Conservation (phyloP, 2,113 vertebrate species). For the Chaenogobius annularis region DNA sequence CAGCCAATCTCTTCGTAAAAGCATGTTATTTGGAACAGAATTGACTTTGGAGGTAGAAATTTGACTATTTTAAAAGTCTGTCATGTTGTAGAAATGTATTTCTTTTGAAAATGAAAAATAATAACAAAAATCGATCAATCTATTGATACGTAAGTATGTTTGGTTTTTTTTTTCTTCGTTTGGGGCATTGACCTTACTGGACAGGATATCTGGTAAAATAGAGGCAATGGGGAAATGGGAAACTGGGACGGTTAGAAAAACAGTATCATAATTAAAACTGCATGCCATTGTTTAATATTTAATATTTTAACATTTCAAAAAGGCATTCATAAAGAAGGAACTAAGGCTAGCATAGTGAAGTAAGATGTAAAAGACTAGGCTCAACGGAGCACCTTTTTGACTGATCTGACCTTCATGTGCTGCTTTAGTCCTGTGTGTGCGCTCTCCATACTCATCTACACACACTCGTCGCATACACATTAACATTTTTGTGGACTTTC, state of each 20-base stretch:
- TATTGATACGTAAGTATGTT: too few relatives aligned
- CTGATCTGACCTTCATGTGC: slow-evolving; percentile 59
- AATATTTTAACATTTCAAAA: neutral
- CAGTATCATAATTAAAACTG: too few relatives aligned
- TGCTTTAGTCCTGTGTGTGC: slow-evolving; percentile 41
- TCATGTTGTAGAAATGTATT: neutral
- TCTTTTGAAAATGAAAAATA: neutral
- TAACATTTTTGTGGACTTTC: neutral
- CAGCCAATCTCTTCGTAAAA: neutral
- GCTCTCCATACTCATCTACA: slow-evolving; percentile 31
- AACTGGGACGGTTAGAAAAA: neutral
- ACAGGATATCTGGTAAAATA: neutral
- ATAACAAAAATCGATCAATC: too few relatives aligned
- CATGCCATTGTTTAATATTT: neutral
- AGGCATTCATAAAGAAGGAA: neutral
- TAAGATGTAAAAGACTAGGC: neutral
- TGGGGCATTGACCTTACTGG: neutral
- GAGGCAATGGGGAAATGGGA: neutral
- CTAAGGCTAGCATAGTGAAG: neutral
- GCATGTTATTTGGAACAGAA: neutral
- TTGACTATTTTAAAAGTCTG: too few relatives aligned
- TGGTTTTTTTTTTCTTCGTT: too few relatives aligned
- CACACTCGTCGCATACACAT: slow-evolving; percentile 23
- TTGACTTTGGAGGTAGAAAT: neutral
- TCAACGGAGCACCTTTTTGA: slow-evolving; percentile 20